phyloP scores from a whole-genome alignment of 2,888 invertebrate genomes.

The Apotomis betuletana region DNA sequence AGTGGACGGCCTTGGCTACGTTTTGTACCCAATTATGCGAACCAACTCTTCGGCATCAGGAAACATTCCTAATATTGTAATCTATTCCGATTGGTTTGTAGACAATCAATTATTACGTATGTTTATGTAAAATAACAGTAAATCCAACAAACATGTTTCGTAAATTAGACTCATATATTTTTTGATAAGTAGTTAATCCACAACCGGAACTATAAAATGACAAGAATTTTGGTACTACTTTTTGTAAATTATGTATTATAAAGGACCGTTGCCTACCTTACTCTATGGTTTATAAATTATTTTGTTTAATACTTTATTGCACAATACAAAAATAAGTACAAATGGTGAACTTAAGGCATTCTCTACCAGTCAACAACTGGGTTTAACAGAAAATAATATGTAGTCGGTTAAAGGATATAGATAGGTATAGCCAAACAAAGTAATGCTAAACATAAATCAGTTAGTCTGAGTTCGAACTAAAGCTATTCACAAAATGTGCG shows the following conservation, averaged over 20 bases:
- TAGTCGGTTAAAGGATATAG: too few relatives aligned
- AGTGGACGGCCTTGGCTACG: slow-evolving; percentile 57
- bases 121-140: background rate
- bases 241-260: background rate
- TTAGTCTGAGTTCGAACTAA: too few relatives aligned
- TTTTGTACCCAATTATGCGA: slow-evolving; percentile 28
- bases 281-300: too few relatives aligned
- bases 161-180: slow-evolving; percentile 1
- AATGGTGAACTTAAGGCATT: too few relatives aligned
- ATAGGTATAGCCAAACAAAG: too few relatives aligned
- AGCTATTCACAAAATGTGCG: too few relatives aligned
- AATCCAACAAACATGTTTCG: slow-evolving; percentile 1
- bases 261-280: too few relatives aligned
- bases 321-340: too few relatives aligned
- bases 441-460: too few relatives aligned
- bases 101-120: slow-evolving; percentile 1
- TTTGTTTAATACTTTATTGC: too few relatives aligned
- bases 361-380: too few relatives aligned
- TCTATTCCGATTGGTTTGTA: slow-evolving; percentile 2
- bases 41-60: slow-evolving; percentile 24
- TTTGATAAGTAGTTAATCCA: background rate
- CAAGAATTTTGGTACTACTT: background rate
- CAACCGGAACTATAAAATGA: background rate
- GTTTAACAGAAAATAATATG: too few relatives aligned
- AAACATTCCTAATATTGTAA: slow-evolving; percentile 12